Evolutionary conservation across 2,113 vertebrate genomes (phyloP), one percentile per base, ranked within the genome.

Genomic region (Jaculus jaculus): DNA sequence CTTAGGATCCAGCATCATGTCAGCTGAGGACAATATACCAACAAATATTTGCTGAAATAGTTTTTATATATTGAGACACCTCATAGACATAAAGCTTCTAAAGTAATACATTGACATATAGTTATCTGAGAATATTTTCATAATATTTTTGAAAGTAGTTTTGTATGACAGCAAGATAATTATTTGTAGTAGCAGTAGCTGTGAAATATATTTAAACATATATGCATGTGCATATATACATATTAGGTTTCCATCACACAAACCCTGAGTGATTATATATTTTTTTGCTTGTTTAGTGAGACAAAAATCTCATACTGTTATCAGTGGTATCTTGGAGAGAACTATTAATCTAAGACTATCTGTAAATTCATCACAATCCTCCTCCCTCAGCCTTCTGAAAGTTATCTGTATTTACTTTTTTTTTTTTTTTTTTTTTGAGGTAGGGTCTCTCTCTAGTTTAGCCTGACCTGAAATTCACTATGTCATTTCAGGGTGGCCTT

Each of bases 11-110:
- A 83, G 32, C 0, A 11, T 1, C 79, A 58, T 79, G 78, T 85
- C 21, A n/a, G 5, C 11, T 68, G 8, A 78, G 34, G 87, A 1
- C 5, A 88, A 34, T 66, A 39, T n/a, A 23, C 15, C 10, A 30
- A 34, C 5, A 54, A 65, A 60, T 30, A 37, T 2, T 26, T 60
- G 17, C 7, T 88, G 16, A 85, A 75, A 32, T 54, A 54, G 32
- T 71, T 42, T 81, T 1, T 42, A 1, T 3, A 51, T 54, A 6
- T 94, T 90, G 34, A 16, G 28, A 78, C 23, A 12, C 23, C 8
- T 93, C 51, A 81, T 7, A 65, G 24, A 94, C 61, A 73, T 74
- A 61, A 7, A 37, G 84, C 80, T n/a, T 32, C 15, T 34, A 66
- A 66, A 30, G 15, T 32, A 68, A 68, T 68, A 68, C 11, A 32